Percentiles rank a stretch among this genome's conserved stretches.
phyloP scores from a whole-genome alignment of 2,797 vertebrate genomes.

The Tapirus indicus region DNA sequence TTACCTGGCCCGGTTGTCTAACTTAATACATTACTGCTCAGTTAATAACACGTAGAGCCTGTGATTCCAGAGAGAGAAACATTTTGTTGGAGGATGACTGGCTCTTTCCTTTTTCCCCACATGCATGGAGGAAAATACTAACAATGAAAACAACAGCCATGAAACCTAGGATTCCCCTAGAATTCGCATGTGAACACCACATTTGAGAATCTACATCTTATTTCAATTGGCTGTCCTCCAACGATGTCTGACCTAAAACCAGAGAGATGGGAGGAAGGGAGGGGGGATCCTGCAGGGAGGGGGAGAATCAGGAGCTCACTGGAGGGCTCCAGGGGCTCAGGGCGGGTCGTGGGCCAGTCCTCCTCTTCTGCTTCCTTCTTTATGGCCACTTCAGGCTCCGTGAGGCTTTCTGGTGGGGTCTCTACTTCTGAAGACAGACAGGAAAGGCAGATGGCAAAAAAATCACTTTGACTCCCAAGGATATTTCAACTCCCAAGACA shows the following conservation, averaged over 20 bases:
- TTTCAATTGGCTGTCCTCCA: background rate
- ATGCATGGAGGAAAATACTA: background rate
- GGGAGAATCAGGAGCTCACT: slow-evolving; percentile 60
- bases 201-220: background rate
- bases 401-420: background rate
- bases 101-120: background rate
- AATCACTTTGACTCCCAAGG: background rate
- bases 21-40: background rate
- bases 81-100: background rate
- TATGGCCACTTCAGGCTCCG: background rate
- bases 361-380: slow-evolving; percentile 44
- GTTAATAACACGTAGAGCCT: background rate
- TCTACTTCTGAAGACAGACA: slow-evolving; percentile 41
- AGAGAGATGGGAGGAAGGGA: background rate
- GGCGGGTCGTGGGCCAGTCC: accelerated
- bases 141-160: background rate
- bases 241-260: background rate
- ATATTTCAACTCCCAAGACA: background rate
- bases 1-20: background rate
- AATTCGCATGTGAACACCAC: background rate
- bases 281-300: too few relatives aligned
- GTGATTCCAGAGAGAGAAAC: background rate
- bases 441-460: background rate
- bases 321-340: background rate
- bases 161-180: background rate